phyloP scores from a whole-genome alignment of 2,888 invertebrate species.

The Aphidoletes aphidimyza region DNA sequence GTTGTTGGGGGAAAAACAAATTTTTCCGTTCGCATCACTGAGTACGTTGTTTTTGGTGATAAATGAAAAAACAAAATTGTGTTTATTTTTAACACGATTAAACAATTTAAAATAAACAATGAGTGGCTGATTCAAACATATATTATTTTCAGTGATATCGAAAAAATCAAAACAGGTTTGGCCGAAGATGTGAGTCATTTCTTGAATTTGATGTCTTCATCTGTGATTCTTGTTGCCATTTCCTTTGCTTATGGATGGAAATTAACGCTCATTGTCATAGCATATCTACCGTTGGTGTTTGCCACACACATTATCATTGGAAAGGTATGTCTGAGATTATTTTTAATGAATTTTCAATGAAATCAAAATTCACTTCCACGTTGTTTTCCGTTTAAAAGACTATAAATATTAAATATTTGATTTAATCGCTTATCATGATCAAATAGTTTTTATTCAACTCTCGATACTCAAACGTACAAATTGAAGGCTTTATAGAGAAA shows the following conservation, averaged over 20 bases:
- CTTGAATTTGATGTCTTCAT: slow-evolving; percentile 74
- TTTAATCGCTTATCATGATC: no score
- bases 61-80: neutral
- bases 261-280: slow-evolving; percentile 81
- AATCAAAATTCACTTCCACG: no score
- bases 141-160: slow-evolving; percentile 79
- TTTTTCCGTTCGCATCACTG: slow-evolving; percentile 79
- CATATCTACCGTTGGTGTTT: slow-evolving; percentile 81
- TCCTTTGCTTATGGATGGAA: slow-evolving; percentile 88
- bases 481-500: no score
- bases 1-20: slow-evolving; percentile 73
- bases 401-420: no score
- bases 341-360: no score
- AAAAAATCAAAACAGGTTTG: slow-evolving; percentile 84
- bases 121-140: no score
- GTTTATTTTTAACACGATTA: slow-evolving; percentile 28
- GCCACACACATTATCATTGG: slow-evolving; percentile 71
- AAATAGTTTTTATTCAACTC: no score
- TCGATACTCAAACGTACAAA: no score
- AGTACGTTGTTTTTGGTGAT: slow-evolving; percentile 69
- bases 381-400: no score
- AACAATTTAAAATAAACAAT: no score
- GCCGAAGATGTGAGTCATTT: slow-evolving; percentile 85
- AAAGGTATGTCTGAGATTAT: no score
- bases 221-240: slow-evolving; percentile 74